Percentiles rank a stretch among this genome's conserved stretches.
phyloP scores from a whole-genome alignment of 1,140 invertebrate species.

The Apis mellifera region Amel_HAv3.1 CM009941.2:643501-644000 shows the following conservation, averaged over 20 bases:
- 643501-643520: too few relatives aligned
- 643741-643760: neutral
- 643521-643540: too few relatives aligned
- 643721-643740: neutral
- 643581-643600: neutral
- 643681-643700: too few relatives aligned
- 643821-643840: too few relatives aligned
- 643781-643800: too few relatives aligned
- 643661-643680: too few relatives aligned
- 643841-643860: neutral
- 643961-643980: too few relatives aligned
- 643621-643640: neutral
- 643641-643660: too few relatives aligned
- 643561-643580: neutral
- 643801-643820: too few relatives aligned
- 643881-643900: neutral
- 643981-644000: too few relatives aligned
- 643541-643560: too few relatives aligned
- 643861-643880: neutral
- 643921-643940: neutral
- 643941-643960: neutral
- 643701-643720: too few relatives aligned
- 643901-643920: neutral
- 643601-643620: neutral
- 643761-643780: neutral